Conservation (phyloP, 1,140 invertebrate species). For the Charaxes varanes region DNA sequence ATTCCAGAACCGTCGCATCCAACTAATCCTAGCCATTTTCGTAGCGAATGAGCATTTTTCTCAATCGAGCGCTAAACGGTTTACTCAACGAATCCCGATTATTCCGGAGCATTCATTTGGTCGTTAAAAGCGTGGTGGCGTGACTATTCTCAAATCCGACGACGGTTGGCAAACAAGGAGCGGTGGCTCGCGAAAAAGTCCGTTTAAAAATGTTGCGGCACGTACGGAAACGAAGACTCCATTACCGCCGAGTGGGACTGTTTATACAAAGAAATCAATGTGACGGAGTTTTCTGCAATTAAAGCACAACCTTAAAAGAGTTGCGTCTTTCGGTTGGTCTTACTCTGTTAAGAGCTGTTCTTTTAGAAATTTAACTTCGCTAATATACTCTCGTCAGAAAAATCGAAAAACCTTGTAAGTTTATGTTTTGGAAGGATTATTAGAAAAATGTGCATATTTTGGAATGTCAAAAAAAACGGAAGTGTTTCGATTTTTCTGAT, state of each 20-base stretch:
- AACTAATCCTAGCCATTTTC: conserved; percentile 20
- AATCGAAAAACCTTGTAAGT: too few relatives aligned
- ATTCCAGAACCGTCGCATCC: neutral
- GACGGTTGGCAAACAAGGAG: conserved; percentile 53
- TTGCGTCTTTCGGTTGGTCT: too few relatives aligned
- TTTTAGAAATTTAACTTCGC: too few relatives aligned
- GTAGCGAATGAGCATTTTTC: conserved; percentile 28
- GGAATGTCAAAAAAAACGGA: too few relatives aligned
- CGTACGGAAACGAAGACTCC: conserved; percentile 61
- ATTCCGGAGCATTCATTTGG: conserved; percentile 61
- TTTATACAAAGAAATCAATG: conserved; percentile 54
- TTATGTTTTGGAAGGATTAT: too few relatives aligned
- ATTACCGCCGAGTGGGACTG: conserved; percentile 61
- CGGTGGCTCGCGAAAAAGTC: conserved; percentile 68
- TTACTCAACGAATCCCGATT: conserved; percentile 56
- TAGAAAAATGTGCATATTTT: too few relatives aligned
- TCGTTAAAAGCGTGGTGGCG: conserved; percentile 65
- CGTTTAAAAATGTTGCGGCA: conserved; percentile 72
- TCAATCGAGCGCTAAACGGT: conserved; percentile 50
- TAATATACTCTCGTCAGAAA: too few relatives aligned
- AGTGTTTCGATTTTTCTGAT: too few relatives aligned
- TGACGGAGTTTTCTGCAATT: too few relatives aligned
- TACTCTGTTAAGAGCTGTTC: too few relatives aligned
- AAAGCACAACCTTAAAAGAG: too few relatives aligned
- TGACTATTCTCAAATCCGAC: conserved; percentile 52